Conservation (phyloP, 2,888 invertebrate species). For the Acronicta psi region DNA sequence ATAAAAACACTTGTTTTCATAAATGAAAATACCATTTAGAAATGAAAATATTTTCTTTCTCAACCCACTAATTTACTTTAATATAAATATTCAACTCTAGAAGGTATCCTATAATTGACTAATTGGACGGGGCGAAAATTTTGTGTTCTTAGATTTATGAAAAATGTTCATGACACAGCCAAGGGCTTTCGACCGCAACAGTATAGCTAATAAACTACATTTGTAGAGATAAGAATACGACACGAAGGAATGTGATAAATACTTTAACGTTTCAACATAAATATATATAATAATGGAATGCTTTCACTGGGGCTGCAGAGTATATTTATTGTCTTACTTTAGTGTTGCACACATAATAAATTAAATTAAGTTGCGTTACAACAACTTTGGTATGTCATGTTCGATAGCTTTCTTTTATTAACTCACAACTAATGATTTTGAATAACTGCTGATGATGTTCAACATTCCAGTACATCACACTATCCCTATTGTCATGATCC, state of each 20-base stretch:
- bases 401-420: slow-evolving; percentile 32
- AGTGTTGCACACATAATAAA: slow-evolving; percentile 48
- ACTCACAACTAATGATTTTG: slow-evolving; percentile 43
- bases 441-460: slow-evolving; percentile 32
- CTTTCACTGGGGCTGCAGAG: slow-evolving; percentile 59
- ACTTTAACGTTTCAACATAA: slow-evolving; percentile 41
- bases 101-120: slow-evolving; percentile 43
- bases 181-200: slow-evolving; percentile 26
- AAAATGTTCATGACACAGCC: slow-evolving; percentile 56
- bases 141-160: slow-evolving; percentile 41
- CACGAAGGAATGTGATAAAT: slow-evolving; percentile 64
- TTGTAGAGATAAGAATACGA: slow-evolving; percentile 37
- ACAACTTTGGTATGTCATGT: slow-evolving; percentile 70
- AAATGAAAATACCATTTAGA: slow-evolving; percentile 54
- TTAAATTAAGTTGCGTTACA: slow-evolving; percentile 58
- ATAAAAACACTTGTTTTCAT: slow-evolving; percentile 47
- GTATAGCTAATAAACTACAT: slow-evolving; percentile 38
- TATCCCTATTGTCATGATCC: too few relatives aligned
- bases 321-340: slow-evolving; percentile 26
- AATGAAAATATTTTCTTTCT: slow-evolving; percentile 44
- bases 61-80: slow-evolving; percentile 33
- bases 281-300: slow-evolving; percentile 61
- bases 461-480: too few relatives aligned
- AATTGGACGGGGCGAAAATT: slow-evolving; percentile 65
- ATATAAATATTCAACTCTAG: slow-evolving; percentile 29